Percentiles rank a stretch among this genome's conserved stretches.
Conservation (phyloP, 2,888 invertebrate genomes). For the Amaurobius ferox region DNA sequence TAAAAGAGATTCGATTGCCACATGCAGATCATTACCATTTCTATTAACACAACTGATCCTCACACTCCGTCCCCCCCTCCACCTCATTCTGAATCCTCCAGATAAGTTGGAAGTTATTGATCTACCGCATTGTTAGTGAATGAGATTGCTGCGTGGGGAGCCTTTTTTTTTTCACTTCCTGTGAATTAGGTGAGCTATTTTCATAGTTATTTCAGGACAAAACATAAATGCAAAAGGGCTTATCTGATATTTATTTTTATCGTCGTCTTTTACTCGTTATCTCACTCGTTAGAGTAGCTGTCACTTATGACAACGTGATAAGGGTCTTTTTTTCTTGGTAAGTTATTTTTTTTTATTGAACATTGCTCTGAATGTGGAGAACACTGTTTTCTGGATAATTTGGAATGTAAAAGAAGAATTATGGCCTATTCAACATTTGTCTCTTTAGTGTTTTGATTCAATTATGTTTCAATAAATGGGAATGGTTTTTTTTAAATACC, state of each 20-base stretch:
- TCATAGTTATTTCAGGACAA: constrained; percentile 25
- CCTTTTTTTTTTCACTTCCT: not conserved
- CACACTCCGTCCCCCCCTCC: not conserved
- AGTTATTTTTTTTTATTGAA: not conserved
- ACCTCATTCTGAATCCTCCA: not conserved
- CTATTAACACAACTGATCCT: constrained; percentile 65
- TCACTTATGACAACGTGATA: constrained; percentile 60
- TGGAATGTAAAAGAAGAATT: no score
- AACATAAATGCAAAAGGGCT: constrained; percentile 18
- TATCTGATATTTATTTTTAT: constrained; percentile 56
- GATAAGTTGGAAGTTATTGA: constrained; percentile 52
- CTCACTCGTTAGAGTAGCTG: constrained; percentile 43
- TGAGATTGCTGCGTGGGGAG: not conserved
- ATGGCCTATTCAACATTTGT: no score
- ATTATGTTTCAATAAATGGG: no score
- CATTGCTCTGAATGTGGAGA: no score
- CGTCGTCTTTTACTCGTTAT: constrained; percentile 18
- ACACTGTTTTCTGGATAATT: no score
- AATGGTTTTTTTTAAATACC: no score
- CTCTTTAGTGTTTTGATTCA: no score
- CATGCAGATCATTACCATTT: constrained; percentile 63
- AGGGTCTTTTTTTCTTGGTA: constrained; percentile 7
- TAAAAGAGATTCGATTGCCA: constrained; percentile 21
- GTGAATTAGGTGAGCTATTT: constrained; percentile 46
- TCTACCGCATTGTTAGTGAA: constrained; percentile 31